A percentile compares a stretch with the other conserved stretches of the same genome.
These are phyloP conservation scores for Ceyx melanurus DNA, from an alignment of 2,113 vertebrate genomes.

Conservation along the genomic window DNA sequence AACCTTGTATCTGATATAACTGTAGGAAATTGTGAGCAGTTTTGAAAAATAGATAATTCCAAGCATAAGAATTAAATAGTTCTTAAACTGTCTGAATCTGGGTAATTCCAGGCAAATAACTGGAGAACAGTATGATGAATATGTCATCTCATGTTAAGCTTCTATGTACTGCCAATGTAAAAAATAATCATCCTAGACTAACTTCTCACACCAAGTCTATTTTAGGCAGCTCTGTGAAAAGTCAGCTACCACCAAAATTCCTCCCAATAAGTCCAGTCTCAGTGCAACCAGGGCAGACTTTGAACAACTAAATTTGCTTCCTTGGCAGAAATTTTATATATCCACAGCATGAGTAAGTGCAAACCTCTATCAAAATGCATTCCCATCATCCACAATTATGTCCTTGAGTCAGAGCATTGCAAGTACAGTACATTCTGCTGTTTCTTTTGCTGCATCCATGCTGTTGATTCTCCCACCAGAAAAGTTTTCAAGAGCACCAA, in stretches of 20 bases:
- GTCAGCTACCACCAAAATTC: neutral
- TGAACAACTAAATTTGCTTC: neutral
- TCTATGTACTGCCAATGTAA: neutral
- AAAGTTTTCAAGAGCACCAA: constrained; percentile 69
- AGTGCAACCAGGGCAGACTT: neutral
- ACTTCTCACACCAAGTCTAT: neutral
- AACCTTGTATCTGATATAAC: neutral
- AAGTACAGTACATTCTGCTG: constrained; percentile 64
- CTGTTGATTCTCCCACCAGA: constrained; percentile 65
- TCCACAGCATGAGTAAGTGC: neutral
- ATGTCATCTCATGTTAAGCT: neutral
- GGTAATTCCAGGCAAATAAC: neutral
- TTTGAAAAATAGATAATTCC: neutral
- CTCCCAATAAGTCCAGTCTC: constrained; percentile 4
- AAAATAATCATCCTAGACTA: constrained; percentile 22
- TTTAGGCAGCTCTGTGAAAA: constrained; percentile 18
- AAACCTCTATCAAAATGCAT: constrained; percentile 24
- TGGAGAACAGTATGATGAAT: neutral
- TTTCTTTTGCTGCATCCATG: constrained; percentile 57
- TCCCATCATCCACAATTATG: constrained; percentile 26
- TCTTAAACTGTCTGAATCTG: neutral
- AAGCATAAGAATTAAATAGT: neutral
- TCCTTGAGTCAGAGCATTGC: constrained; percentile 58
- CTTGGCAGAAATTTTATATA: constrained; percentile 36
- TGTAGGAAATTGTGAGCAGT: neutral